Percentiles rank a stretch among this genome's conserved stretches.
These are phyloP conservation scores for Harpagus bidentatus DNA, from an alignment of 2,113 vertebrate genomes.

Conservation along the genomic window DNA sequence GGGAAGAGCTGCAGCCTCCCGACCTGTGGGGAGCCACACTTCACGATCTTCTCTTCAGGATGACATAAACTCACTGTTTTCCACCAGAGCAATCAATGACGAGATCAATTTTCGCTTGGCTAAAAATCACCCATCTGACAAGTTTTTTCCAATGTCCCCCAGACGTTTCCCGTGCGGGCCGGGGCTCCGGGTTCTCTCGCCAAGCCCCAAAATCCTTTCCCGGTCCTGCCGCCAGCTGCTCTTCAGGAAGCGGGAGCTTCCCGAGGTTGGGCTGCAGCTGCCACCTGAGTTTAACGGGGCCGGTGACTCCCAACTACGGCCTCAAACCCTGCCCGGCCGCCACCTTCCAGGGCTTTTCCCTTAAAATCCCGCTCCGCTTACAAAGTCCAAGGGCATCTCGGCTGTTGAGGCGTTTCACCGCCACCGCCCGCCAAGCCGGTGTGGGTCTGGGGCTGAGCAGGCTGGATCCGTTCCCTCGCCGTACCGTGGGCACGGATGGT, in stretches of 20 bases:
- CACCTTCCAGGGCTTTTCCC: background rate
- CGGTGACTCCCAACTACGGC: background rate
- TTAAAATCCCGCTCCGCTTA: accelerated
- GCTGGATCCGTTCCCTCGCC: no score
- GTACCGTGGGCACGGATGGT: accelerated
- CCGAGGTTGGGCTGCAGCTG: background rate
- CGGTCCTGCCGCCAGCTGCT: background rate
- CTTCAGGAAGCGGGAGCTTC: background rate
- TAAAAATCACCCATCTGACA: background rate
- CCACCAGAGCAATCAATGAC: accelerated
- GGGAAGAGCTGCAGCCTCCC: background rate
- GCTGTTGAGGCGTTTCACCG: background rate
- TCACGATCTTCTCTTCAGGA: accelerated
- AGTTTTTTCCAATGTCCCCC: background rate
- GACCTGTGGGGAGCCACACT: background rate
- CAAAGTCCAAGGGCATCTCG: accelerated
- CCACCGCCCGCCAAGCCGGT: background rate
- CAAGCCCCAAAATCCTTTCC: background rate
- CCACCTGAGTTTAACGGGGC: background rate
- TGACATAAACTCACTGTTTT: accelerated
- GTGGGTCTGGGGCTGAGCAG: background rate
- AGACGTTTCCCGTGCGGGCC: background rate
- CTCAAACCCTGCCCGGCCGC: accelerated
- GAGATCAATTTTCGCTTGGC: background rate
- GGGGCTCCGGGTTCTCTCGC: no score